Conservation (phyloP, 2,113 vertebrate genomes). For the Jacana jacana region DNA sequence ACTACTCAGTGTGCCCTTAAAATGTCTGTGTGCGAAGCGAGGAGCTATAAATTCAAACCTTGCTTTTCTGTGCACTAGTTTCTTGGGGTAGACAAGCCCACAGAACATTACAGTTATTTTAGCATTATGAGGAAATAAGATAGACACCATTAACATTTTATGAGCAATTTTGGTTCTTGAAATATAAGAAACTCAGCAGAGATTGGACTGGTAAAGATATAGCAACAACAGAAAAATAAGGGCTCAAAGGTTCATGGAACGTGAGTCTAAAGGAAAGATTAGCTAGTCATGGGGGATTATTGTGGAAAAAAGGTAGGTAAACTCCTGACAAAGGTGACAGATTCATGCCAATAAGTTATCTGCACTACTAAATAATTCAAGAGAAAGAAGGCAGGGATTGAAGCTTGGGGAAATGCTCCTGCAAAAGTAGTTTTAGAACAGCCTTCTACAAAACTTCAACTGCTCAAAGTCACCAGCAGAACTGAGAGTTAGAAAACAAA, state of each 20-base stretch:
- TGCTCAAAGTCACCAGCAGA: background rate
- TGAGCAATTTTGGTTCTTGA: conserved; percentile 3
- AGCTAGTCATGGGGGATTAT: conserved; percentile 30
- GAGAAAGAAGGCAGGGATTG: background rate
- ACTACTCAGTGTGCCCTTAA: conserved; percentile 2
- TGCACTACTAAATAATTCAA: conserved; percentile 48
- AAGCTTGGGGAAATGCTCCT: background rate
- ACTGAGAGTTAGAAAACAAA: background rate
- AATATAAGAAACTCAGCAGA: background rate
- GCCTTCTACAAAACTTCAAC: background rate
- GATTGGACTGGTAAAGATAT: background rate
- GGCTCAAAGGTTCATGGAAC: conserved; percentile 18
- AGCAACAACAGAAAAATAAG: background rate
- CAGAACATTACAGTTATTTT: conserved; percentile 33
- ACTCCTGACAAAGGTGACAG: conserved; percentile 38
- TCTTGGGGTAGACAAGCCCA: background rate
- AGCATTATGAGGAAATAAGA: conserved; percentile 41
- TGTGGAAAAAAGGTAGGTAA: conserved; percentile 16
- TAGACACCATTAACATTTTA: conserved; percentile 47
- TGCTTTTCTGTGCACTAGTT: background rate
- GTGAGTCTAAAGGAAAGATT: conserved; percentile 41
- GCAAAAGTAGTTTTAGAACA: background rate
- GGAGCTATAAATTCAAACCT: conserved; percentile 5
- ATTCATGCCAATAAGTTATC: conserved; percentile 51
- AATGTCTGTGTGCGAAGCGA: background rate